Evolutionary conservation across 1,140 invertebrate genomes (phyloP).

Genomic region (Drosophila nigrodunni): DNA sequence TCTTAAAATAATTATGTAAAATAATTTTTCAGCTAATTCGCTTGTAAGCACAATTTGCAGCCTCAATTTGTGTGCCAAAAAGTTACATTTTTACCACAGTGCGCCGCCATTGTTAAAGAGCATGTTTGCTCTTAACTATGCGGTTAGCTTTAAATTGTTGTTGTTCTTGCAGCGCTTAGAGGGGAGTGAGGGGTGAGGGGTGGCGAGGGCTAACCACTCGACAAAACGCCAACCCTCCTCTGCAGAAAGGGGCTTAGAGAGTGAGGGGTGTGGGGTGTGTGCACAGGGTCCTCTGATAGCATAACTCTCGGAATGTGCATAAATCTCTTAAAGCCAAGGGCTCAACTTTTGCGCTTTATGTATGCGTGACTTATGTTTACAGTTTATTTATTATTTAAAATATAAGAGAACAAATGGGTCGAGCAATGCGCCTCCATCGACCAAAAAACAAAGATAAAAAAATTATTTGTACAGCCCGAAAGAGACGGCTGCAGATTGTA

Average conservation of each 20-base stretch:
- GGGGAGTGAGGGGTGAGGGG: too few relatives aligned
- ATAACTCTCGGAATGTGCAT: constrained; percentile 39
- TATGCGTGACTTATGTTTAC: constrained; percentile 81
- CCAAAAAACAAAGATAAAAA: constrained; percentile 45
- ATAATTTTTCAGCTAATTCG: too few relatives aligned
- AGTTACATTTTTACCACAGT: too few relatives aligned
- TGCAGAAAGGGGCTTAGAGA: background rate
- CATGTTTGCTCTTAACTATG: constrained; percentile 25
- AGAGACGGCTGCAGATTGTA: background rate
- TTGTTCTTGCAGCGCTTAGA: background rate
- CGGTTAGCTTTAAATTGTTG: constrained; percentile 20
- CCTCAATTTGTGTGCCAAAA: too few relatives aligned
- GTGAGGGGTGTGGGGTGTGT: background rate
- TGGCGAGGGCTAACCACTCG: background rate
- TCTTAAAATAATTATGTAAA: too few relatives aligned
- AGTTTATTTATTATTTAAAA: constrained; percentile 83
- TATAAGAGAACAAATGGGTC: constrained; percentile 69
- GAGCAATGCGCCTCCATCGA: constrained; percentile 40
- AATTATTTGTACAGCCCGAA: constrained; percentile 25
- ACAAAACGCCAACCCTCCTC: background rate
- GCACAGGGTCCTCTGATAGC: background rate
- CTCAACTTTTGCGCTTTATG: constrained; percentile 66
- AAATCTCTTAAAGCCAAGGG: constrained; percentile 64
- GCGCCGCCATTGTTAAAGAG: background rate
- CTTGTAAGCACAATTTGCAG: too few relatives aligned